Evolutionary conservation across 1,140 invertebrate genomes (phyloP).

Genomic region (Apis cerana): DNA sequence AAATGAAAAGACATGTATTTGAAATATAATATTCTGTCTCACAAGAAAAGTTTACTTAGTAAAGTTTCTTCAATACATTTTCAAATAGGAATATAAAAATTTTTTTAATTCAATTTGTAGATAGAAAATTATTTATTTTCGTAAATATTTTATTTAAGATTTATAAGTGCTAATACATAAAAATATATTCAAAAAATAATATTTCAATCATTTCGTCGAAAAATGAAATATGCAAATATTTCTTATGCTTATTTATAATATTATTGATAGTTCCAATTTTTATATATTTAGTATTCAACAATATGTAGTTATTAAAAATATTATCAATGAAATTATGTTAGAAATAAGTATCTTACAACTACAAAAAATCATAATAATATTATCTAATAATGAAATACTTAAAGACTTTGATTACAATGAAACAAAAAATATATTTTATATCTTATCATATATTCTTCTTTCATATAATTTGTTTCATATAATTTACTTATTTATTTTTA

Average conservation of each 20-base stretch:
- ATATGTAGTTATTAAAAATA: background rate
- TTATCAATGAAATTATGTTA: background rate
- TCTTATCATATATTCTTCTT: background rate
- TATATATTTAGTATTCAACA: background rate
- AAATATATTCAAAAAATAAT: too few relatives aligned
- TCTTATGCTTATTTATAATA: too few relatives aligned
- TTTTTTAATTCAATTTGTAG: background rate
- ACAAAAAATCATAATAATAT: background rate
- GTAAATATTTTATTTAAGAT: background rate
- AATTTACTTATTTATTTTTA: too few relatives aligned
- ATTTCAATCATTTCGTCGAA: too few relatives aligned
- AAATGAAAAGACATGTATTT: background rate
- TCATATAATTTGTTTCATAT: background rate
- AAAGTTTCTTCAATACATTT: background rate
- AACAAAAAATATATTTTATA: background rate
- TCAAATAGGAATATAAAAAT: background rate
- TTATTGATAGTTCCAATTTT: too few relatives aligned
- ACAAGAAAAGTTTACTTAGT: background rate
- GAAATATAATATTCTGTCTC: conserved; percentile 4
- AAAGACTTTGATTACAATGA: background rate
- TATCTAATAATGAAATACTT: background rate
- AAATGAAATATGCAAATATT: too few relatives aligned
- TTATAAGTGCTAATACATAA: background rate
- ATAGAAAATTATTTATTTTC: background rate
- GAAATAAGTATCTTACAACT: background rate